phyloP scores from a whole-genome alignment of 2,113 vertebrate species.

The Heliornis fulica region DNA sequence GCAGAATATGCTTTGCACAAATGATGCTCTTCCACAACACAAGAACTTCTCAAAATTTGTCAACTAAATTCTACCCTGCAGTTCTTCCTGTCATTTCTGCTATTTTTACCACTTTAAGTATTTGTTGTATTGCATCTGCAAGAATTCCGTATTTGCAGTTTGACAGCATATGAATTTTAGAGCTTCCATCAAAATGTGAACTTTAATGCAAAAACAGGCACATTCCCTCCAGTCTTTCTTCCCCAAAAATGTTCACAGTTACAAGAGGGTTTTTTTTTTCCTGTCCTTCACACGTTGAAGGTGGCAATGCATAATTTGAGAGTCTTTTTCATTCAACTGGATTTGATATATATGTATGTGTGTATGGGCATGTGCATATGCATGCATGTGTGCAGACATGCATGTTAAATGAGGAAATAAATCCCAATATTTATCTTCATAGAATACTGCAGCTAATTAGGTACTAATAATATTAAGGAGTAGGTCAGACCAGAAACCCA shows the following conservation, averaged over 20 bases:
- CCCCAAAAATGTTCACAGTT: background rate
- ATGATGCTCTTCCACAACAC: accelerated
- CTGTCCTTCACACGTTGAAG: background rate
- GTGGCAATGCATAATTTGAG: background rate
- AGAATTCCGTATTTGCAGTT: background rate
- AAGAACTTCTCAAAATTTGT: background rate
- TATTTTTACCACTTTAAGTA: background rate
- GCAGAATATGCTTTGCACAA: background rate
- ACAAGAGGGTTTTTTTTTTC: background rate
- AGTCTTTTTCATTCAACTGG: background rate
- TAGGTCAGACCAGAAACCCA: background rate
- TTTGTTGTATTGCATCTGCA: background rate
- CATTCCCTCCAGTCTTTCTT: background rate
- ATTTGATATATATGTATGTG: background rate
- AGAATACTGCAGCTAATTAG: background rate
- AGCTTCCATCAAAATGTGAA: background rate
- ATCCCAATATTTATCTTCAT: background rate
- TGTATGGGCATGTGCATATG: accelerated
- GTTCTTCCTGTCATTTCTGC: background rate
- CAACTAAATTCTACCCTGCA: background rate
- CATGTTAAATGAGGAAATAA: background rate
- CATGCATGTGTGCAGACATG: background rate
- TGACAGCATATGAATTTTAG: background rate
- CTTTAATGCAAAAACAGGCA: background rate
- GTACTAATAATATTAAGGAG: background rate